Evolutionary conservation across 30 jellyfish, hydroid and myxozoan genomes (phyloP).

Genomic region (Hydra vulgaris): DNA sequence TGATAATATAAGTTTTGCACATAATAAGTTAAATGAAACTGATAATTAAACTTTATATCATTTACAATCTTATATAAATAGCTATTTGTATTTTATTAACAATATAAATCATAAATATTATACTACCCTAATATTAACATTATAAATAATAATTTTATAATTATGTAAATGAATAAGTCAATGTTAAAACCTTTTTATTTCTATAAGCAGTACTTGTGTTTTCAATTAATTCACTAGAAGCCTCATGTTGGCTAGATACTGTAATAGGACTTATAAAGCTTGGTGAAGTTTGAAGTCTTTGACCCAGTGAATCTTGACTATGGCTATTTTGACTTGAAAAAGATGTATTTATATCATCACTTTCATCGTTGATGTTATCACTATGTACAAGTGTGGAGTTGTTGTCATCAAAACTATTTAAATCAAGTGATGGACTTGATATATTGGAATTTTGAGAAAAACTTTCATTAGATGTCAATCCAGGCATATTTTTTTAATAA

Average conservation of each 20-base stretch:
- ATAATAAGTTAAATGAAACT: too few relatives aligned
- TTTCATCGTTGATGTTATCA: background rate
- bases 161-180: too few relatives aligned
- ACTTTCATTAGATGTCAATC: background rate
- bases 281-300: background rate
- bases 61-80: too few relatives aligned
- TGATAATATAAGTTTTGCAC: too few relatives aligned
- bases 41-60: too few relatives aligned
- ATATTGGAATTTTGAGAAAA: background rate
- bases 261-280: conserved; percentile 11
- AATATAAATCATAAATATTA: too few relatives aligned
- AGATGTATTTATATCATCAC: background rate
- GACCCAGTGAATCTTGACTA: background rate
- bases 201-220: conserved; percentile 17
- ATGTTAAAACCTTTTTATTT: background rate
- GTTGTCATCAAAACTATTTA: background rate
- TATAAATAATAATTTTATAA: too few relatives aligned
- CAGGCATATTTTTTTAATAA: background rate
- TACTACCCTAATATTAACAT: too few relatives aligned
- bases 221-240: conserved; percentile 12
- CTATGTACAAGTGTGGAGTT: background rate
- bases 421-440: background rate
- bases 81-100: too few relatives aligned
- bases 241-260: background rate
- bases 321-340: background rate